Percentiles rank a stretch among this genome's conserved stretches.
These are phyloP conservation scores for Siphonodentalium dalli DNA, from an alignment of 2,888 invertebrate genomes.

Conservation along the genomic window DNA sequence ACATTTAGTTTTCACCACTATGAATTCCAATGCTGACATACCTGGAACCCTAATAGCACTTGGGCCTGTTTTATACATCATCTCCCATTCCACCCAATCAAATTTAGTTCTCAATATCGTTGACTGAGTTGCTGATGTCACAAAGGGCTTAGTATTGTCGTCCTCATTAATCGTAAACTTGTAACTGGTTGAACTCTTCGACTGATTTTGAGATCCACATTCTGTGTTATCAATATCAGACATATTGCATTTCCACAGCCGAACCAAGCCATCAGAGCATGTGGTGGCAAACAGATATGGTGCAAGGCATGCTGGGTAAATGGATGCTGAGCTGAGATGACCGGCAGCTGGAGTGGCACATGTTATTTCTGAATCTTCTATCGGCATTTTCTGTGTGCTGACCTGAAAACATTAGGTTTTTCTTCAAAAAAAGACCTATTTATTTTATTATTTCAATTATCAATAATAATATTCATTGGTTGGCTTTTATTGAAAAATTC, in stretches of 20 bases:
- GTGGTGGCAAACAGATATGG: slow-evolving; percentile 96
- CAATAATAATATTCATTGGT: not conserved
- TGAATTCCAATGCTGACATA: too few species aligned
- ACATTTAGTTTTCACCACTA: too few species aligned
- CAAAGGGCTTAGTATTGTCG: slow-evolving; percentile 29
- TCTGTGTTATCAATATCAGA: not conserved
- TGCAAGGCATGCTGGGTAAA: slow-evolving; percentile 98
- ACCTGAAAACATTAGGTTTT: slow-evolving; percentile 70
- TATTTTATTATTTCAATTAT: not conserved
- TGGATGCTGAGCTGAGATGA: slow-evolving; percentile 94
- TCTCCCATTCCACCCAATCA: slow-evolving; percentile 88
- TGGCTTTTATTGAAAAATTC: too few species aligned
- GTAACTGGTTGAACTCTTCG: slow-evolving; percentile 34
- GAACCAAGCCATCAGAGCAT: slow-evolving; percentile 81
- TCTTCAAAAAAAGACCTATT: not conserved
- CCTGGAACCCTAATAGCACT: slow-evolving; percentile 78
- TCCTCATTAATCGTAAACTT: slow-evolving; percentile 42
- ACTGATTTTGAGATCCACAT: too few species aligned
- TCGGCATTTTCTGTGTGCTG: slow-evolving; percentile 84
- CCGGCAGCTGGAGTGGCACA: slow-evolving; percentile 96
- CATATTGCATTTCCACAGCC: slow-evolving; percentile 61
- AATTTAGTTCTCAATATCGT: slow-evolving; percentile 65
- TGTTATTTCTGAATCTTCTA: slow-evolving; percentile 89
- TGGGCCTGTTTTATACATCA: slow-evolving; percentile 74
- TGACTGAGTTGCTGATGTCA: slow-evolving; percentile 28